Base-by-base conservation (phyloP, 2,888 invertebrate species). In the Calliopum simillimum region DNA sequence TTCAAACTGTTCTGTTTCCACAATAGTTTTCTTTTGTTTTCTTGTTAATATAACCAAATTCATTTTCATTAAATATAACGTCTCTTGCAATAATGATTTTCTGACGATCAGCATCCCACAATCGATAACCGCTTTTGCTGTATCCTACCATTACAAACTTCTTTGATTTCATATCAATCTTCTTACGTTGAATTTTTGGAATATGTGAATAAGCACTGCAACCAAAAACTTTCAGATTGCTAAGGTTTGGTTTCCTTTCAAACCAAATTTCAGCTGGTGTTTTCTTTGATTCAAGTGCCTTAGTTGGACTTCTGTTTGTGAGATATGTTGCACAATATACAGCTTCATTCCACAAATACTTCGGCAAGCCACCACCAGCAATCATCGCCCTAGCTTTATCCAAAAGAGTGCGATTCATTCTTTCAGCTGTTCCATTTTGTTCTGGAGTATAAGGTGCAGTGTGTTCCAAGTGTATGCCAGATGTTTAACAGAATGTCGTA, bases 371-470 rank as follows among this genome's bases (percentile, higher is more conserved):
- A 3, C 79, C 75, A 68, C 78, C 73, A 51, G 13, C 69, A 53
- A 85, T 13, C 75, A 84, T 78, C 51, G 81, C 69, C 25, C 81
- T 77, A 46, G 81, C 81, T 66, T 79, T 83, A 74, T 84, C 82
- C 14, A 80, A 79, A 55, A 85, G 75, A 16, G 80, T 81, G 62
- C 82, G 61, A 41, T 74, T 77, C 81, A 83, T 71, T 84, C 83
- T 11, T 23, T 58, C 58, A 25, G 82, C 73, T 11, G 83, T 79
- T 62, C 81, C 81, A 78, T 85, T 85, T 75, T 77, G 76, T 74
- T 84, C 80, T 55, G 83, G 83, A 41, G 83, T 83, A 66, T 78
- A 72, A 58, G 83, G 80, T 44, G 84, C 80, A 51, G 84, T 84
- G 55, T 81, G 80, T 78, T 83, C 79, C 77, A 77, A 80, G 19